These are phyloP conservation scores for Myopa testacea DNA, from an alignment of 2,888 invertebrate genomes.

Conservation along the genomic window DNA sequence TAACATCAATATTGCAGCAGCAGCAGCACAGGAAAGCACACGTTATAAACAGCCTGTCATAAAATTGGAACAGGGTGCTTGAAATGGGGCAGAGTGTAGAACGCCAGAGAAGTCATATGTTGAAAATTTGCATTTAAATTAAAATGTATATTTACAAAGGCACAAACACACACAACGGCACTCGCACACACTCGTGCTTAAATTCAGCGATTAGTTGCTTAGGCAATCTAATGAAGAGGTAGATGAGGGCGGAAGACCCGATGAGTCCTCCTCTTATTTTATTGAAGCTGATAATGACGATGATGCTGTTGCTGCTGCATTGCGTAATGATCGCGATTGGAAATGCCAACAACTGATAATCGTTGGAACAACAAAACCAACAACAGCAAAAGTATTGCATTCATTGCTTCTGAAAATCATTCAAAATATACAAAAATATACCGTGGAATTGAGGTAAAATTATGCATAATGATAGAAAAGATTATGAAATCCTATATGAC, in stretches of 20 bases:
- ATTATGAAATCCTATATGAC: no score
- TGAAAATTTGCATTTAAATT: conserved; percentile 56
- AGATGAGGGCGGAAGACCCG: not conserved
- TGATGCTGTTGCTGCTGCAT: not conserved
- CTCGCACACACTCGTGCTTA: conserved; percentile 29
- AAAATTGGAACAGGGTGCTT: not conserved
- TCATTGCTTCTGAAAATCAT: no score
- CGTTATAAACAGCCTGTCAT: conserved; percentile 13
- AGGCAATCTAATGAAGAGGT: not conserved
- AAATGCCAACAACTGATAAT: conserved; percentile 30
- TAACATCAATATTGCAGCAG: conserved; percentile 7
- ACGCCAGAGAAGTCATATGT: conserved; percentile 46
- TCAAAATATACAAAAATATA: no score
- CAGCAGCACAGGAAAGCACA: not conserved
- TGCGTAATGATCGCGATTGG: conserved; percentile 21
- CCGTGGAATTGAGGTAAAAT: no score
- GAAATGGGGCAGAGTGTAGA: not conserved
- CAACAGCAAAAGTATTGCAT: not conserved
- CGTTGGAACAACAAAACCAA: not conserved
- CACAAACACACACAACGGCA: not conserved
- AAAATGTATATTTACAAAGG: conserved; percentile 44
- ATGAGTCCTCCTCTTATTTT: not conserved
- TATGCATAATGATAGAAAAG: no score
- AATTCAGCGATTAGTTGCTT: conserved; percentile 52
- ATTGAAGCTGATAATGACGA: not conserved